These are phyloP conservation scores for Drosophila fulvimacula DNA, from an alignment of 2,888 invertebrate species.

Conservation along the genomic window DNA sequence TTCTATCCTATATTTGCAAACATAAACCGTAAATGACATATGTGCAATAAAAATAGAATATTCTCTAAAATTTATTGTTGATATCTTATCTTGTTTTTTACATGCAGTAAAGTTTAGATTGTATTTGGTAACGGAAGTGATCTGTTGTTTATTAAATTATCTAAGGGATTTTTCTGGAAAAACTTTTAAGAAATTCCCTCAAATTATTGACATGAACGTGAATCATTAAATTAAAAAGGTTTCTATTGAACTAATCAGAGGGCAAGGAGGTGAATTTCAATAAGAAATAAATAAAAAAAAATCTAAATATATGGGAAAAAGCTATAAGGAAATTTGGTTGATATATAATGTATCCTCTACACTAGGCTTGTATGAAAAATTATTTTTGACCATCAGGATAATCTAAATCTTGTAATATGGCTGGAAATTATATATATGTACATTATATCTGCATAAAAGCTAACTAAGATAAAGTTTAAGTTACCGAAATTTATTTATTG, in stretches of 20 bases:
- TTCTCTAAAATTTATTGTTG: neutral
- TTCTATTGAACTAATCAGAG: neutral
- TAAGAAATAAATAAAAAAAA: too few relatives aligned
- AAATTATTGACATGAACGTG: neutral
- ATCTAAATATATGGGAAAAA: too few relatives aligned
- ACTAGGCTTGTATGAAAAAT: too few relatives aligned
- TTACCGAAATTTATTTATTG: too few relatives aligned
- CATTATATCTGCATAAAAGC: too few relatives aligned
- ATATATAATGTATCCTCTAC: too few relatives aligned
- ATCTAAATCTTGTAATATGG: too few relatives aligned
- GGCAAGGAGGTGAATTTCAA: neutral
- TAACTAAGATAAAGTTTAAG: too few relatives aligned
- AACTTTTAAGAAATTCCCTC: neutral
- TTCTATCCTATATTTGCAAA: neutral
- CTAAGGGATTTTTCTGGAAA: neutral
- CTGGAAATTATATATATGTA: too few relatives aligned
- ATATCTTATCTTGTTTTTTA: slow-evolving; percentile 4
- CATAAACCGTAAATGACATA: neutral
- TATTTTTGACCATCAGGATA: too few relatives aligned
- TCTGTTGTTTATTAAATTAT: neutral
- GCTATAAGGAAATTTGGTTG: too few relatives aligned
- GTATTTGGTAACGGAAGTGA: neutral
- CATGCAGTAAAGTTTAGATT: neutral
- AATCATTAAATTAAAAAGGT: neutral
- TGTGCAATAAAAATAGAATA: neutral